Percentiles rank a stretch among this genome's conserved stretches.
Conservation (phyloP, 2,888 invertebrate species). For the Drosophila rubida region DNA sequence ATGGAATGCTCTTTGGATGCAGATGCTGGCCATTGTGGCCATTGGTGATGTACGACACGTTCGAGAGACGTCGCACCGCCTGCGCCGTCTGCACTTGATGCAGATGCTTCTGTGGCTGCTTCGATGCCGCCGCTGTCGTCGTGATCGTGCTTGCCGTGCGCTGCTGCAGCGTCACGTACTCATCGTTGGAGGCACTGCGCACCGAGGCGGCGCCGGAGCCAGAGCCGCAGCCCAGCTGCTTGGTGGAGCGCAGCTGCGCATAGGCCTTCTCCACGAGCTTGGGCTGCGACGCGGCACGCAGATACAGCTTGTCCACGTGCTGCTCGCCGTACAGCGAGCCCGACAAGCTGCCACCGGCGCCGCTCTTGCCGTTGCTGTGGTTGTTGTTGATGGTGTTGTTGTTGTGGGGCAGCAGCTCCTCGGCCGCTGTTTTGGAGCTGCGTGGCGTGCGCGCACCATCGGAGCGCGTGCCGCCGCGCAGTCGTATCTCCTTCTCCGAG, state of each 20-base stretch:
- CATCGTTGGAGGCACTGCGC: slow-evolving; percentile 77
- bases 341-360: slow-evolving; percentile 42
- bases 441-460: slow-evolving; percentile 88
- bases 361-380: slow-evolving; percentile 57
- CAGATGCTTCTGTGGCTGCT: slow-evolving; percentile 54
- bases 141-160: slow-evolving; percentile 13
- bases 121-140: slow-evolving; percentile 1
- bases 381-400: slow-evolving; percentile 57
- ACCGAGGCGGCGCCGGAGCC: slow-evolving; percentile 59
- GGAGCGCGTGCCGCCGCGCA: slow-evolving; percentile 88
- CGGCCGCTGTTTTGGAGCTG: slow-evolving; percentile 63
- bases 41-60: slow-evolving; percentile 78
- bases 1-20: slow-evolving; percentile 75
- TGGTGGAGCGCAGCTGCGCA: slow-evolving; percentile 83
- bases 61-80: slow-evolving; percentile 52
- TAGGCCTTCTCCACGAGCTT: slow-evolving; percentile 85
- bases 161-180: slow-evolving; percentile 81
- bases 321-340: slow-evolving; percentile 88
- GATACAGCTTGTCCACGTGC: slow-evolving; percentile 90
- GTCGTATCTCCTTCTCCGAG: slow-evolving; percentile 89
- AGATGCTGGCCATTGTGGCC: slow-evolving; percentile 82
- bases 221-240: slow-evolving; percentile 52
- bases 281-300: slow-evolving; percentile 87
- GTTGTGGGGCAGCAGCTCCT: slow-evolving; percentile 44
- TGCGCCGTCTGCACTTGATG: slow-evolving; percentile 42